Percentiles rank a stretch among this genome's conserved stretches.
These are phyloP conservation scores for Nezara viridula DNA, from an alignment of 2,888 invertebrate genomes.

Conservation along the genomic window DNA sequence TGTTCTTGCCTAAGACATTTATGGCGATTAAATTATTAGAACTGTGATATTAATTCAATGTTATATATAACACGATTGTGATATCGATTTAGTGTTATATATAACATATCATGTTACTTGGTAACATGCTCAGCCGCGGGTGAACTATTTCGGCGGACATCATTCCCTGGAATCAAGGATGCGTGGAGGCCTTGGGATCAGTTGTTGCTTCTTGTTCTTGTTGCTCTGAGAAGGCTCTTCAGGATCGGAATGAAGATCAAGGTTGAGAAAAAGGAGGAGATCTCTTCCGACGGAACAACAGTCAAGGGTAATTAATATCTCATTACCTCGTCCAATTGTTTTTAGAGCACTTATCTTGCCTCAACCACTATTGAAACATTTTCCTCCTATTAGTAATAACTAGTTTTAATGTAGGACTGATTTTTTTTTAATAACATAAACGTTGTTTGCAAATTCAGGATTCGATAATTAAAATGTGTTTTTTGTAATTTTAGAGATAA, in stretches of 20 bases:
- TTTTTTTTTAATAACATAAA: background rate
- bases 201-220: background rate
- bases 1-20: background rate
- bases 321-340: background rate
- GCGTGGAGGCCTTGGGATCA: constrained; percentile 43
- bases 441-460: background rate
- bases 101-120: background rate
- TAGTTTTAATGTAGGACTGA: no score
- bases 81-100: no score
- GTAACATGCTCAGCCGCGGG: background rate
- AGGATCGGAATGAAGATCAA: constrained; percentile 28
- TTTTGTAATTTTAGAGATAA: no score
- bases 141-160: constrained; percentile 1
- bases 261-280: constrained; percentile 28
- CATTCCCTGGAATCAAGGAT: constrained; percentile 32
- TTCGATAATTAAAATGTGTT: background rate
- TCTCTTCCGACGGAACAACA: background rate
- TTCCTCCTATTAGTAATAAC: background rate
- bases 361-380: background rate
- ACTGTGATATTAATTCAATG: background rate
- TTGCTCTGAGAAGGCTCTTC: background rate
- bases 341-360: background rate
- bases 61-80: no score
- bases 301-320: background rate
- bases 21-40: background rate